phyloP scores from a whole-genome alignment of 2,113 vertebrate genomes.

The Fregata magnificens region DNA sequence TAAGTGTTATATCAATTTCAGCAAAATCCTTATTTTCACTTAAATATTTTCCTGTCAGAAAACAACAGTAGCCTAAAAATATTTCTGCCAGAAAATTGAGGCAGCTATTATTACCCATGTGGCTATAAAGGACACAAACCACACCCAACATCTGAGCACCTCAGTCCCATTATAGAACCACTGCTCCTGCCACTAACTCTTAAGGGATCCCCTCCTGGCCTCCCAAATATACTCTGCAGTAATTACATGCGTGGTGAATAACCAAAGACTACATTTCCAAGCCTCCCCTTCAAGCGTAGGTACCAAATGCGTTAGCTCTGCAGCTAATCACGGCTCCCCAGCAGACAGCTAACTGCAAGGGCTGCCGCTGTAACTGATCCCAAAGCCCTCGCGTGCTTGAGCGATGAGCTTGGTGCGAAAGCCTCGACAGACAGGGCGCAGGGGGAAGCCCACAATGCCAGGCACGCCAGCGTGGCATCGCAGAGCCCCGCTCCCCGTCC shows the following conservation, averaged over 20 bases:
- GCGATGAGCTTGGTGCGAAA: background rate
- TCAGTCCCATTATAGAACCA: background rate
- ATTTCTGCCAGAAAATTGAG: background rate
- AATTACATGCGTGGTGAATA: background rate
- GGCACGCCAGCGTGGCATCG: rapidly evolving
- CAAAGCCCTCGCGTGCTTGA: background rate
- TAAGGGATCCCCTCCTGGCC: background rate
- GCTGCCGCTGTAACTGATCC: background rate
- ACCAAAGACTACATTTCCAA: background rate
- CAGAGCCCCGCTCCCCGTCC: background rate
- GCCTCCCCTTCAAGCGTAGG: background rate
- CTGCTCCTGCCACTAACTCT: background rate
- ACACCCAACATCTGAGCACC: background rate
- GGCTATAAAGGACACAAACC: background rate
- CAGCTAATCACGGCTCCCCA: background rate
- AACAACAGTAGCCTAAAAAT: background rate
- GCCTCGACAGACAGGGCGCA: rapidly evolving
- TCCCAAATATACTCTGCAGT: background rate
- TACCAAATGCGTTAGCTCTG: background rate
- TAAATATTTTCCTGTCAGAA: background rate
- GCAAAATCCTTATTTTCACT: background rate
- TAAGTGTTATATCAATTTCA: background rate
- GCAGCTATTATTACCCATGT: background rate
- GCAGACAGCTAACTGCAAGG: background rate
- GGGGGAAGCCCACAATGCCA: background rate